Base-by-base conservation (phyloP, 1,140 invertebrate species). In the Helicorthomorpha holstii region DNA sequence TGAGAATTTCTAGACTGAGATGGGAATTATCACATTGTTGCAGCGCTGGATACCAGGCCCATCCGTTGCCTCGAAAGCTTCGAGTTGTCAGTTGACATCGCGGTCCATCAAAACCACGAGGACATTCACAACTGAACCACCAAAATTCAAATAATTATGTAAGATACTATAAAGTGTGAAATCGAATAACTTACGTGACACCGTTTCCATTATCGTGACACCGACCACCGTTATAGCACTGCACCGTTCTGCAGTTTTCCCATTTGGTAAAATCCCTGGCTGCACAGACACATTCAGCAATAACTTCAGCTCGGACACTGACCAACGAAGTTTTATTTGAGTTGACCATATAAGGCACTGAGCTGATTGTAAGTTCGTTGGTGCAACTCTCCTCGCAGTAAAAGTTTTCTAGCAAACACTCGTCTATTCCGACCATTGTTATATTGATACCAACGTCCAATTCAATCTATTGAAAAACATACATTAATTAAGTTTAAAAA, bases 361-460 rank as follows among this genome's bases (percentile, higher is more conserved):
- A 78, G 65, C 82, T 89, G 48, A 94, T 88, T 59, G 89, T 84
- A 25, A 95, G 69, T 27, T 79, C 77, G 68, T 94, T 97, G 1
- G 89, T 92, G 68, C 94, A 97, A 49, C 90, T 94, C 4, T 86
- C 88, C 68, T 95, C 90, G 69, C 92, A 97, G 69, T 84, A 85
- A 61, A 89, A 82, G 63, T 94, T 90, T 70, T 94, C 89, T 64
- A 91, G 88, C 26, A 94, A 71, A 67, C 94, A 98, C 69, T 96
- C 90, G 61, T 98, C 91, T 57, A 98, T 96, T 51, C 89, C 90
- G 1, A 96, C 89, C 90, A 96, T 94, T 2, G 86, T 90, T 41
- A 98, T 93, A 60, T 92, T 91, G 46, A 96, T 87, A 25, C 90
- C 91, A 7, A 95, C 83, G 56, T 85, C 82, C 58, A 80, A 77